Evolutionary conservation across 64 coral and sea anemone species (phyloP).

Genomic region (Actinia tenebrosa): DNA sequence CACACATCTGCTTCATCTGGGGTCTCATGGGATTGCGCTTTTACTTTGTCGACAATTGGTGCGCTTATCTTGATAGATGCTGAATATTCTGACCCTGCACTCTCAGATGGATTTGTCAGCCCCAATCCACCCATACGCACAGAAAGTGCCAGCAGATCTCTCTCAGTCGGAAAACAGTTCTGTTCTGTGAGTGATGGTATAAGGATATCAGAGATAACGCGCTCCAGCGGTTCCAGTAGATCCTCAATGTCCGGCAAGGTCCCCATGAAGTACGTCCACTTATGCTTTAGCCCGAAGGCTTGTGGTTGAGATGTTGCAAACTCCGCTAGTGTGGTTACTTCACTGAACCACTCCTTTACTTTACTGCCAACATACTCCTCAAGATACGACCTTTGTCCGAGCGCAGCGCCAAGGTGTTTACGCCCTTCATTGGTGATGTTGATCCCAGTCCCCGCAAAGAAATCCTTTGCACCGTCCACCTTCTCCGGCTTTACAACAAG

Average conservation of each 20-base stretch:
- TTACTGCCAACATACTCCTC: constrained; percentile 12
- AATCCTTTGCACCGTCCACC: neutral
- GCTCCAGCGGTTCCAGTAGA: constrained; percentile 27
- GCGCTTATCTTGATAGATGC: neutral
- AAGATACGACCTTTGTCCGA: neutral
- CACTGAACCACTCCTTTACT: constrained; percentile 10
- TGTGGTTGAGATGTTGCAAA: constrained; percentile 28
- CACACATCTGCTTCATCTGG: neutral
- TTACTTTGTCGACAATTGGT: constrained; percentile 10
- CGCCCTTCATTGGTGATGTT: constrained; percentile 10
- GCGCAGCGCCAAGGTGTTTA: constrained; percentile 18
- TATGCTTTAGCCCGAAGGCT: constrained; percentile 23
- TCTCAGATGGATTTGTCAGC: constrained; percentile 23
- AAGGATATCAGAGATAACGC: constrained; percentile 15
- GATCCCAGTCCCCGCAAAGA: neutral
- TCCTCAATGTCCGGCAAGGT: constrained; percentile 27
- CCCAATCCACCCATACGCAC: constrained; percentile 4
- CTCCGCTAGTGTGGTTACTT: constrained; percentile 20
- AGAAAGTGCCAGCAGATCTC: constrained; percentile 6
- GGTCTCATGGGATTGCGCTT: constrained; percentile 30
- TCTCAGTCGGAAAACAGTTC: neutral
- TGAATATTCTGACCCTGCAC: constrained; percentile 11
- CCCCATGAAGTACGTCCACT: constrained; percentile 28
- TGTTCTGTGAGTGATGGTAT: constrained; percentile 26
- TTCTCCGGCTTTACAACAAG: constrained; percentile 22